Percentiles rank a stretch among this genome's conserved stretches.
phyloP scores from a whole-genome alignment of 1,140 invertebrate species.

The Drosophila miranda region DNA sequence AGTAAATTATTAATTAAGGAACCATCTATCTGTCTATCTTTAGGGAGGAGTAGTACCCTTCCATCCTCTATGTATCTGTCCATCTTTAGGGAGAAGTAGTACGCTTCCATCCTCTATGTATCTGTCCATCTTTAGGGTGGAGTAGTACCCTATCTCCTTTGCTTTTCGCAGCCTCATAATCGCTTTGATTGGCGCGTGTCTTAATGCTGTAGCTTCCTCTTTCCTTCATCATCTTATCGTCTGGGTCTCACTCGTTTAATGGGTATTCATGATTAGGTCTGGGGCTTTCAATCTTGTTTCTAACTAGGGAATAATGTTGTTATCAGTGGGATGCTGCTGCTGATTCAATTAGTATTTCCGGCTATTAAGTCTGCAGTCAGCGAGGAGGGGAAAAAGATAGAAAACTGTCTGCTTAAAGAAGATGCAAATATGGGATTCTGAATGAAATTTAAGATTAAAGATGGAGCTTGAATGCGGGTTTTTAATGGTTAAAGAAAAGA shows the following conservation, averaged over 20 bases:
- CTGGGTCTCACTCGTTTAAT: constrained; percentile 9
- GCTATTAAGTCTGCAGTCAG: neutral
- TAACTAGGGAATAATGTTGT: constrained; percentile 6
- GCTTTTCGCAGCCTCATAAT: constrained; percentile 1
- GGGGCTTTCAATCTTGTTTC: constrained; percentile 9
- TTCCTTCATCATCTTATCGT: constrained; percentile 36
- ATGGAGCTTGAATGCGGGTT: no score
- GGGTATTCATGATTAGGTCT: neutral
- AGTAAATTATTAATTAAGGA: constrained; percentile 63
- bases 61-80: no score
- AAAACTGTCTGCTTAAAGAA: no score
- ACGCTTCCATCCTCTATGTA: neutral
- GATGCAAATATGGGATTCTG: no score
- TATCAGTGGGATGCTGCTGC: constrained; percentile 27
- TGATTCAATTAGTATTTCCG: constrained; percentile 16
- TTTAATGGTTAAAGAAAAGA: no score
- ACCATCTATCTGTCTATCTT: neutral
- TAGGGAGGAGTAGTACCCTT: neutral
- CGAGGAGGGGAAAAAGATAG: no score
- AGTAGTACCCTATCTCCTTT: neutral
- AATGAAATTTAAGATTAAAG: no score
- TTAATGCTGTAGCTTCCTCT: constrained; percentile 35
- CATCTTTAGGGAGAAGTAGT: no score
- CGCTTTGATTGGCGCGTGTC: constrained; percentile 21
- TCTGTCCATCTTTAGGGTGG: no score